These are phyloP conservation scores for Meloidogyne hapla DNA, from an alignment of 1,140 invertebrate genomes.

Conservation along the genomic window DNA sequence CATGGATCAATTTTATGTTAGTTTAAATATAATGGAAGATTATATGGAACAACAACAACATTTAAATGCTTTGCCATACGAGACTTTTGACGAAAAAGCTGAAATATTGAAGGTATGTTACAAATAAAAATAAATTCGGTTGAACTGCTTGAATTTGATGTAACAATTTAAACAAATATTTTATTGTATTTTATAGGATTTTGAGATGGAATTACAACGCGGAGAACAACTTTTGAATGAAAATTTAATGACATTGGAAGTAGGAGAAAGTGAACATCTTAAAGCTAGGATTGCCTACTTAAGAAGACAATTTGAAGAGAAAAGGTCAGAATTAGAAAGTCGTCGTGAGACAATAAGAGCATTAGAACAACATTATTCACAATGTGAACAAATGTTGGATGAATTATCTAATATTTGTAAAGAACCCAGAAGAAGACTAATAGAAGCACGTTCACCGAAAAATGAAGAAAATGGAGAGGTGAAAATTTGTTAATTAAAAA, in stretches of 20 bases:
- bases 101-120: constrained; percentile 33
- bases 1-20: constrained; percentile 44
- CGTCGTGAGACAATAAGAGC: constrained; percentile 11
- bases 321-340: constrained; percentile 30
- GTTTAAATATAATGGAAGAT: constrained; percentile 49
- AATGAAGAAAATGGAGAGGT: neutral
- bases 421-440: neutral
- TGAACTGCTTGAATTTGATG: neutral
- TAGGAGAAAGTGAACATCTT: constrained; percentile 46
- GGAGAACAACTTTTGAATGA: constrained; percentile 41
- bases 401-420: constrained; percentile 26
- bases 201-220: constrained; percentile 28
- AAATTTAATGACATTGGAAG: constrained; percentile 53
- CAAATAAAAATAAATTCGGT: constrained; percentile 2
- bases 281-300: constrained; percentile 29
- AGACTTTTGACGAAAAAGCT: constrained; percentile 42
- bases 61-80: constrained; percentile 32
- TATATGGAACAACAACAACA: constrained; percentile 39
- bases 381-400: constrained; percentile 37
- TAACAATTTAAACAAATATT: no score
- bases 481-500: neutral
- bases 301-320: constrained; percentile 17
- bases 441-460: constrained; percentile 7
- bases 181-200: constrained; percentile 14
- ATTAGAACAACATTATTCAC: constrained; percentile 35